phyloP scores from a whole-genome alignment of 2,113 vertebrate species.

The Pungitius pungitius region DNA sequence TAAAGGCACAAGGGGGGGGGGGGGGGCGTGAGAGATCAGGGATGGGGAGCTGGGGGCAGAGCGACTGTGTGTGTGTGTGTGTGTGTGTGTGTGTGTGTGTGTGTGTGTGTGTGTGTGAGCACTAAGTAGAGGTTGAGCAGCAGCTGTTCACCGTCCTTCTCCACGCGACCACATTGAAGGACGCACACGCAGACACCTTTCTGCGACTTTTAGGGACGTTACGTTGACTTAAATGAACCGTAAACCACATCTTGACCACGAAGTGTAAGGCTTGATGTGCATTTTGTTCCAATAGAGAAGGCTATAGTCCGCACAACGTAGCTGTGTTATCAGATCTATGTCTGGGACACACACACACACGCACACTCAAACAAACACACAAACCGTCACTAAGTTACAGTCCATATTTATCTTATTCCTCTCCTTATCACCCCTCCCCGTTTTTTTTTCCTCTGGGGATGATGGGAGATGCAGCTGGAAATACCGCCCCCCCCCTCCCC shows the following conservation, averaged over 20 bases:
- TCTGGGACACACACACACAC: slow-evolving; percentile 7
- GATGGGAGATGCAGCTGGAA: slow-evolving; percentile 73
- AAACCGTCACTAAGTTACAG: slow-evolving; percentile 3
- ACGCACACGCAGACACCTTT: neutral
- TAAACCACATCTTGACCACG: neutral
- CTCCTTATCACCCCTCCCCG: slow-evolving; percentile 14
- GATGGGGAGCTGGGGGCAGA: neutral
- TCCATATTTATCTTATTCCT: slow-evolving; percentile 10
- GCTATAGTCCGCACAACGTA: neutral
- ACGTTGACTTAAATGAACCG: neutral
- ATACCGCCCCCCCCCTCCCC: neutral
- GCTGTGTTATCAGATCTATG: neutral
- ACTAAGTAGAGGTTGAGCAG: slow-evolving; percentile 45
- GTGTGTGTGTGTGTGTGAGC: slow-evolving; percentile 16
- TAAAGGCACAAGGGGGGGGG: neutral
- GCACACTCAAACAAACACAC: neutral
- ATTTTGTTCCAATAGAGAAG: too few species aligned
- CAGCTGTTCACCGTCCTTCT: slow-evolving; percentile 61
- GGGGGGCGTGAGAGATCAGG: slow-evolving; percentile 20
- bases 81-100: slow-evolving; percentile 8
- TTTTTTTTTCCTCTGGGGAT: slow-evolving; percentile 46
- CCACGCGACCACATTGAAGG: slow-evolving; percentile 13
- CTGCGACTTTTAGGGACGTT: neutral
- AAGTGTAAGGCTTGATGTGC: neutral
- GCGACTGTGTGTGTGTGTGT: neutral